Evolutionary conservation across 2,797 vertebrate species (phyloP).

Genomic region (Salarias fasciatus): DNA sequence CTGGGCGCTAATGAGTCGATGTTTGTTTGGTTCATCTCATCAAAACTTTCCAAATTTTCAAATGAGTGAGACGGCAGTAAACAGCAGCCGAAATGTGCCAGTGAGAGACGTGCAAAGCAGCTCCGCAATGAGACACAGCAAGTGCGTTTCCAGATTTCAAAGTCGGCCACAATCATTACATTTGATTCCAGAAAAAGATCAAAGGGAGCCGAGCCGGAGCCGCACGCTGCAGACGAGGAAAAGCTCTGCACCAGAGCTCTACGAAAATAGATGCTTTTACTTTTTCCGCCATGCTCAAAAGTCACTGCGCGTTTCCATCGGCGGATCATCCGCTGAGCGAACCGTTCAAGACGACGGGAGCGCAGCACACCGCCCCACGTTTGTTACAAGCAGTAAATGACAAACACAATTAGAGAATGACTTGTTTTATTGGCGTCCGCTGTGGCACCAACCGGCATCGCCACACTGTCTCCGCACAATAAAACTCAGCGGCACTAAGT

Average conservation of each 20-base stretch:
- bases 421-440: slow-evolving; percentile 59
- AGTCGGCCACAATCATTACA: slow-evolving; percentile 78
- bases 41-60: slow-evolving; percentile 10
- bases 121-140: slow-evolving; percentile 45
- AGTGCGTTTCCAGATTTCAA: slow-evolving; percentile 76
- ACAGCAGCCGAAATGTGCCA: slow-evolving; percentile 28
- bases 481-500: slow-evolving; percentile 52
- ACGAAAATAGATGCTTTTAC: slow-evolving; percentile 57
- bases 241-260: slow-evolving; percentile 58
- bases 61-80: slow-evolving; percentile 13
- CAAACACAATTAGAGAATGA: slow-evolving; percentile 54
- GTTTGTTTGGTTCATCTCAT: slow-evolving; percentile 1
- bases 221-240: slow-evolving; percentile 63
- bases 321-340: slow-evolving; percentile 15
- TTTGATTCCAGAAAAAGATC: slow-evolving; percentile 80
- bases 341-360: slow-evolving; percentile 6
- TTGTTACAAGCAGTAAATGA: slow-evolving; percentile 42
- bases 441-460: slow-evolving; percentile 55
- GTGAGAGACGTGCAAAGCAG: slow-evolving; percentile 46
- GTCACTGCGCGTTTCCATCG: slow-evolving; percentile 30
- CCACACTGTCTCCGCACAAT: slow-evolving; percentile 62
- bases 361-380: slow-evolving; percentile 20
- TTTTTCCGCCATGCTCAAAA: slow-evolving; percentile 42
- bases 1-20: not conserved
- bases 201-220: slow-evolving; percentile 57